phyloP scores from a whole-genome alignment of 1,140 invertebrate species.

The Cotesia chilonis region DNA sequence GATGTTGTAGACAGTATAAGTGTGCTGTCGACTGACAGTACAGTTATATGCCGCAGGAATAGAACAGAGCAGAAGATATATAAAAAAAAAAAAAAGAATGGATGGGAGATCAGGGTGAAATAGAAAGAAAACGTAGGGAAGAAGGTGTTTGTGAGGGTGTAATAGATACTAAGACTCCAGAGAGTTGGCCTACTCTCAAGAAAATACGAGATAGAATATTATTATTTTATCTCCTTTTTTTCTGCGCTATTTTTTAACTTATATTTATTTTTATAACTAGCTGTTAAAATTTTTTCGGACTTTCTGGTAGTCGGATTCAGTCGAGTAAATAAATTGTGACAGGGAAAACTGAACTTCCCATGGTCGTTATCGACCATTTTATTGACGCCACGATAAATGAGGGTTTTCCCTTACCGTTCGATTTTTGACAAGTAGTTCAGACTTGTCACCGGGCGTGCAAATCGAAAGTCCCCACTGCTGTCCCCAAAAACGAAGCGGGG shows the following conservation, averaged over 20 bases:
- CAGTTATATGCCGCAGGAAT: not conserved
- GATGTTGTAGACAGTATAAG: not conserved
- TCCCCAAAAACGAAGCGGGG: too few species aligned
- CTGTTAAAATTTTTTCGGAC: too few species aligned
- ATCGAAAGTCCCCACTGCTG: too few species aligned
- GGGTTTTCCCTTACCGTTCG: too few species aligned
- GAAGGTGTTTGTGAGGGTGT: slow-evolving; percentile 14
- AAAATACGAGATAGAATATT: not conserved
- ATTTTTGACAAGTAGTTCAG: too few species aligned
- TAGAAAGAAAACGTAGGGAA: slow-evolving; percentile 4
- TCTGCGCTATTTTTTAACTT: not conserved
- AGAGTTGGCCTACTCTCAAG: slow-evolving; percentile 6
- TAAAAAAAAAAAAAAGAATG: not conserved
- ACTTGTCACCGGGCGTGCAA: too few species aligned
- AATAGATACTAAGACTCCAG: slow-evolving; percentile 1
- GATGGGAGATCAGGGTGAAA: slow-evolving; percentile 1
- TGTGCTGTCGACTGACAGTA: slow-evolving; percentile 1
- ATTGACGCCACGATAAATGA: too few species aligned
- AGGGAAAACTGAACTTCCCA: too few species aligned
- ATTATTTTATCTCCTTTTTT: slow-evolving; percentile 2
- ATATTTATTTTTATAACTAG: too few species aligned
- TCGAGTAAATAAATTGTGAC: too few species aligned
- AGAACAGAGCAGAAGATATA: not conserved
- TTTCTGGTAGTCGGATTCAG: too few species aligned
- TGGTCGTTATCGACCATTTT: too few species aligned